Conservation (phyloP, 2,888 invertebrate species). For the Resseliella maxima region DNA sequence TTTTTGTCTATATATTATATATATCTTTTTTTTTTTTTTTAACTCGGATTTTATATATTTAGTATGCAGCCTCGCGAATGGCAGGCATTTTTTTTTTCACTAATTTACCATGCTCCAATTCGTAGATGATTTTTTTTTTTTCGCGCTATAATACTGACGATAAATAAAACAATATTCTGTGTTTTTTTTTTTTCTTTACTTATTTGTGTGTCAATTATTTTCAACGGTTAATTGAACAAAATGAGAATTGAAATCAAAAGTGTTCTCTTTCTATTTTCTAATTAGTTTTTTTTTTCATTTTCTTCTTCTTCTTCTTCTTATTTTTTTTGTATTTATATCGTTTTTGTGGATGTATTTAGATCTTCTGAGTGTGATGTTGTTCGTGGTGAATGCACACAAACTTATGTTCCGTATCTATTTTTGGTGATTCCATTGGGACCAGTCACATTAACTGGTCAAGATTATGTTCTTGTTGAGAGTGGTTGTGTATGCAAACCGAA, state of each 20-base stretch:
- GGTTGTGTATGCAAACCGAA: constrained; percentile 88
- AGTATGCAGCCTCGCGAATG: neutral
- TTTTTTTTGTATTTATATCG: neutral
- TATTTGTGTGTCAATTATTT: constrained; percentile 5
- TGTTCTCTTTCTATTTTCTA: constrained; percentile 12
- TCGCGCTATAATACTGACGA: neutral
- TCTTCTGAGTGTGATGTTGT: constrained; percentile 89
- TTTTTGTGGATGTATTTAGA: constrained; percentile 70
- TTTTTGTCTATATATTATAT: no score
- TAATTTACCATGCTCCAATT: constrained; percentile 4
- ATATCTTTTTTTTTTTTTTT: neutral
- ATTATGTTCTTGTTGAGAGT: constrained; percentile 93
- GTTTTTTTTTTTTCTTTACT: neutral
- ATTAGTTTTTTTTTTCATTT: constrained; percentile 43
- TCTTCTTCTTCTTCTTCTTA: constrained; percentile 58
- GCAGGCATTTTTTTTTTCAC: neutral
- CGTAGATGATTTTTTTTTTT: neutral
- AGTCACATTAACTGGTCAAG: constrained; percentile 90
- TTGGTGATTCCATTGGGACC: constrained; percentile 90
- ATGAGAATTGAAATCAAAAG: constrained; percentile 32
- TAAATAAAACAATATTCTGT: neutral
- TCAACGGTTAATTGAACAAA: neutral
- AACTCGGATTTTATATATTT: no score
- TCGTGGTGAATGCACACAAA: constrained; percentile 90
- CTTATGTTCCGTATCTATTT: constrained; percentile 87